phyloP scores from a whole-genome alignment of 2,113 vertebrate species.

The Pithys albifrons region DNA sequence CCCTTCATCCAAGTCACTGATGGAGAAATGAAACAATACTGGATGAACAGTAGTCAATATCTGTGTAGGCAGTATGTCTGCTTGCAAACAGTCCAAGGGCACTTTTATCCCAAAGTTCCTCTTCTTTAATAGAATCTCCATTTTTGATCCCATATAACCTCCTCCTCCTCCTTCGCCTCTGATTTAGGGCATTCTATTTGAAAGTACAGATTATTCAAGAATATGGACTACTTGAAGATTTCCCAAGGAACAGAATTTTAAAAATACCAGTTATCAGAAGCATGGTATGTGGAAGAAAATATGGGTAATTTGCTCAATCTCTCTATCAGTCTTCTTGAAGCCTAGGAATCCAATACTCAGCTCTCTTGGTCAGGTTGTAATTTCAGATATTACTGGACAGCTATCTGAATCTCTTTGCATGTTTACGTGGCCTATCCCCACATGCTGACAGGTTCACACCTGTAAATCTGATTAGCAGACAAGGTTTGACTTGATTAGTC shows the following conservation, averaged over 20 bases:
- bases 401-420: slow-evolving; percentile 26
- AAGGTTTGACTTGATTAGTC: slow-evolving; percentile 50
- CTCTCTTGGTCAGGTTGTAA: slow-evolving; percentile 2
- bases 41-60: not conserved
- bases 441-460: slow-evolving; percentile 18
- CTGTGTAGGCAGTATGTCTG: not conserved
- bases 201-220: not conserved
- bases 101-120: not conserved
- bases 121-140: not conserved
- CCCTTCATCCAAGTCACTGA: not conserved
- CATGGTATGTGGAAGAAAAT: not conserved
- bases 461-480: slow-evolving; percentile 44
- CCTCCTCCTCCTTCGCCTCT: not conserved
- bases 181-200: not conserved
- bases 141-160: not conserved
- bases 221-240: not conserved
- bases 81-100: not conserved
- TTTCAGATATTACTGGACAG: slow-evolving; percentile 35
- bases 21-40: not conserved
- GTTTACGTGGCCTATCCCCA: slow-evolving; percentile 15
- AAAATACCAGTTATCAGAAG: not conserved
- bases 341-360: not conserved
- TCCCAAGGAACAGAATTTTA: not conserved
- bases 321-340: not conserved
- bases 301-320: not conserved